A percentile compares a stretch with the other conserved stretches of the same genome.
These are phyloP conservation scores for Drosophila equinoxialis DNA, from an alignment of 1,140 invertebrate genomes.

Conservation along the genomic window DNA sequence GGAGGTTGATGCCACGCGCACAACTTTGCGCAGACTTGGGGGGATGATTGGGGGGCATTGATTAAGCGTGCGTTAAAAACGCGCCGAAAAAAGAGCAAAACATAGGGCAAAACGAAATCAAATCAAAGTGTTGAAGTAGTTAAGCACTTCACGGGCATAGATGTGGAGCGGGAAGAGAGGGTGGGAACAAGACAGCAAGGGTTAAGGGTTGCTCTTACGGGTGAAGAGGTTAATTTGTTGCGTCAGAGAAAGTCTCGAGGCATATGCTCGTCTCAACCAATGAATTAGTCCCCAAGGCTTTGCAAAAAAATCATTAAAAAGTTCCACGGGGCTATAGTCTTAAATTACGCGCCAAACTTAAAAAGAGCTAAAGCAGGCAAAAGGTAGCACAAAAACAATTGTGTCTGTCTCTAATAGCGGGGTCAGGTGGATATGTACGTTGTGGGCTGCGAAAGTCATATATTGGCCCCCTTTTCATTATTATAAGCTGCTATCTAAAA, in stretches of 20 bases:
- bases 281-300: conserved; percentile 77
- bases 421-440: neutral
- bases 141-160: conserved; percentile 37
- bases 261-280: conserved; percentile 62
- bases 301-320: conserved; percentile 72
- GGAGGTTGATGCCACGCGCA: conserved; percentile 31
- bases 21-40: conserved; percentile 46
- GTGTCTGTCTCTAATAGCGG: conserved; percentile 31
- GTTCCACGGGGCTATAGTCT: conserved; percentile 60
- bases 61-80: conserved; percentile 62
- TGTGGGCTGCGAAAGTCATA: neutral
- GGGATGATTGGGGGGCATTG: conserved; percentile 44
- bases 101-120: conserved; percentile 50
- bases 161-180: conserved; percentile 14
- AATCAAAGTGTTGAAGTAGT: conserved; percentile 80
- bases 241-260: conserved; percentile 46
- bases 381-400: conserved; percentile 54
- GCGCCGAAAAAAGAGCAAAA: conserved; percentile 24
- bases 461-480: conserved; percentile 57
- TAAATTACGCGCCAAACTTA: conserved; percentile 66
- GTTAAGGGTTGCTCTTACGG: conserved; percentile 68
- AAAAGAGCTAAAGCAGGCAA: conserved; percentile 22
- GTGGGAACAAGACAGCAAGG: conserved; percentile 19
- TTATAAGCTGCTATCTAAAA: conserved; percentile 65
- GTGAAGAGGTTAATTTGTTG: conserved; percentile 78